phyloP scores from a whole-genome alignment of 2,797 vertebrate genomes.

The Brotogeris chrysoptera region DNA sequence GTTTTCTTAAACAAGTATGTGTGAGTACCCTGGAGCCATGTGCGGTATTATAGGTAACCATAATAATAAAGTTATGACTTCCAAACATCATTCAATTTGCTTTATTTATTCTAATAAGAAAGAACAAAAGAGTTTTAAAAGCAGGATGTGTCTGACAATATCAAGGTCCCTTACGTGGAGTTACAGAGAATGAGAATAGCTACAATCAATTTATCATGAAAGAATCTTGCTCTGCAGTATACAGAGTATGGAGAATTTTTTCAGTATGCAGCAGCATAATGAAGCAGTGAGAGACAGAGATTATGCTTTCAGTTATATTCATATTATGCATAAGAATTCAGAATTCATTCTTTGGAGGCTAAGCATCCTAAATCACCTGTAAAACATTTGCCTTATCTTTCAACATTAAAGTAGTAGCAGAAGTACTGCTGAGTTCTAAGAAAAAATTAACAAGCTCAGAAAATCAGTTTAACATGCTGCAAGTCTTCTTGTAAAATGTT shows the following conservation, averaged over 20 bases:
- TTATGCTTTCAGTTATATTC: slow-evolving; percentile 66
- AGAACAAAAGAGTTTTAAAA: slow-evolving; percentile 65
- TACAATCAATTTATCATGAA: slow-evolving; percentile 58
- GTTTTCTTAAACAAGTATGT: slow-evolving; percentile 52
- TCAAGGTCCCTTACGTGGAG: slow-evolving; percentile 15
- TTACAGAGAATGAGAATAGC: slow-evolving; percentile 29
- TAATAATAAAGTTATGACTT: slow-evolving; percentile 18
- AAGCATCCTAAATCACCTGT: slow-evolving; percentile 62
- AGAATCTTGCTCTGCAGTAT: not conserved
- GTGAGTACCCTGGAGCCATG: slow-evolving; percentile 28
- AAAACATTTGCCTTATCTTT: slow-evolving; percentile 64
- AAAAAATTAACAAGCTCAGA: slow-evolving; percentile 61
- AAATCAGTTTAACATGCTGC: slow-evolving; percentile 57
- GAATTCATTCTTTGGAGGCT: slow-evolving; percentile 48
- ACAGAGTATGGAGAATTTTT: not conserved
- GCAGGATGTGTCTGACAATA: slow-evolving; percentile 47
- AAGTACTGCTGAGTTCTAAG: slow-evolving; percentile 48
- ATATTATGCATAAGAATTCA: slow-evolving; percentile 63
- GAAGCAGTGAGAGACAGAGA: slow-evolving; percentile 44
- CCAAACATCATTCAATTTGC: slow-evolving; percentile 30
- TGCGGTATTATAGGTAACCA: slow-evolving; percentile 32
- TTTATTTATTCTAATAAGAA: slow-evolving; percentile 56
- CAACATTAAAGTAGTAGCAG: slow-evolving; percentile 42
- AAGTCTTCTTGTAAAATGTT: slow-evolving; percentile 58
- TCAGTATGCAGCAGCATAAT: slow-evolving; percentile 31